These are phyloP conservation scores for Heterohyrax brucei DNA, from an alignment of 2,797 vertebrate genomes.

Conservation along the genomic window DNA sequence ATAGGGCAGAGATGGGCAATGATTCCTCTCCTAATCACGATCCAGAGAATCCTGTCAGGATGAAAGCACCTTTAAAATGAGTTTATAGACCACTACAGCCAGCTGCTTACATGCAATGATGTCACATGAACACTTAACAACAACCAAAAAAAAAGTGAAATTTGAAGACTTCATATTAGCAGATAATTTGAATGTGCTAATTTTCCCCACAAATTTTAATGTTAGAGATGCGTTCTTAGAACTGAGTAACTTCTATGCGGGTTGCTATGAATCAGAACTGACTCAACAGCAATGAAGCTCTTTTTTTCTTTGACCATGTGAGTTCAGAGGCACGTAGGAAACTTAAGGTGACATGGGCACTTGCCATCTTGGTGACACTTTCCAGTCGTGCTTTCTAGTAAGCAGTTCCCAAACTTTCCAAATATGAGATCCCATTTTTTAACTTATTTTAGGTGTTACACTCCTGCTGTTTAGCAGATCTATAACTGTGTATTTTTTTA, in stretches of 20 bases:
- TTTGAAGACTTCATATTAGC: background rate
- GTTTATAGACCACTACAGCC: background rate
- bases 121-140: slow-evolving; percentile 13
- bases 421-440: background rate
- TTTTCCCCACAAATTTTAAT: background rate
- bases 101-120: background rate
- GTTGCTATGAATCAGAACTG: too few relatives aligned
- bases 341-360: slow-evolving; percentile 10
- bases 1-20: rapidly evolving
- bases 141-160: background rate
- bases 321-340: slow-evolving; percentile 19
- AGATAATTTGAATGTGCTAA: background rate
- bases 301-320: background rate
- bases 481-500: slow-evolving; percentile 3
- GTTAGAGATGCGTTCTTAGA: slow-evolving; percentile 10
- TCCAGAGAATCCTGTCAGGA: background rate
- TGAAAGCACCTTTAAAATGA: background rate
- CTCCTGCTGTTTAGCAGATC: too few relatives aligned
- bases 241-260: background rate
- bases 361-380: background rate
- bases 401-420: slow-evolving; percentile 40
- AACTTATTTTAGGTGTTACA: background rate
- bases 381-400: slow-evolving; percentile 26
- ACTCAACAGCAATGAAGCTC: too few relatives aligned
- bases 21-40: background rate